These are phyloP conservation scores for Cremastinae sp. DNA, from an alignment of 2,888 invertebrate genomes.

Conservation along the genomic window DNA sequence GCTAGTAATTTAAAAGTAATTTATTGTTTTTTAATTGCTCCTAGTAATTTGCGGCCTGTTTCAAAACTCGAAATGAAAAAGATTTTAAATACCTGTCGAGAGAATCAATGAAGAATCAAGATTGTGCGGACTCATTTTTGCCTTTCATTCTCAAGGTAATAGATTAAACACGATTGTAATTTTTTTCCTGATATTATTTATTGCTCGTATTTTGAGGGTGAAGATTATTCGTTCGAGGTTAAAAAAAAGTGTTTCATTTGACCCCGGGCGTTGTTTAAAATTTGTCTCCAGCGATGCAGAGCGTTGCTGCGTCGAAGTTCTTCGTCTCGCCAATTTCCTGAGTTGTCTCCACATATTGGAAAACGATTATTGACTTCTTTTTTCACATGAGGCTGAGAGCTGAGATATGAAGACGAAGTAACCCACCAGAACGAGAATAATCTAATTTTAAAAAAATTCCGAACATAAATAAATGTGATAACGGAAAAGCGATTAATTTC, in stretches of 20 bases:
- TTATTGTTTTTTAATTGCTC: slow-evolving; percentile 12
- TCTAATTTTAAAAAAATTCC: slow-evolving; percentile 37
- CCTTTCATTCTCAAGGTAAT: neutral
- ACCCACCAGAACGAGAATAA: slow-evolving; percentile 55
- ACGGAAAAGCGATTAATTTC: slow-evolving; percentile 10
- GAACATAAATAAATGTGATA: neutral
- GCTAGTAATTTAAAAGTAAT: slow-evolving; percentile 18
- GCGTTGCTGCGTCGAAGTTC: neutral
- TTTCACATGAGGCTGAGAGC: slow-evolving; percentile 23
- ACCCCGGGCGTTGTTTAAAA: neutral
- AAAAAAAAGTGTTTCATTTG: too few relatives aligned
- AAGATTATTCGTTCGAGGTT: too few relatives aligned
- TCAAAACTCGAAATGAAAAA: slow-evolving; percentile 12
- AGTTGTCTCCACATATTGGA: neutral
- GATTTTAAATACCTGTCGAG: too few relatives aligned
- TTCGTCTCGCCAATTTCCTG: neutral
- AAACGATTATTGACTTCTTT: slow-evolving; percentile 1
- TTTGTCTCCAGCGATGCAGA: neutral
- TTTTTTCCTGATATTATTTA: slow-evolving; percentile 1
- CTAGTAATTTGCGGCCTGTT: too few relatives aligned
- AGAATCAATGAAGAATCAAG: too few relatives aligned
- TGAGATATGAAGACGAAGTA: slow-evolving; percentile 61
- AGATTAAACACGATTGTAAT: neutral
- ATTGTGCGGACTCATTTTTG: neutral
- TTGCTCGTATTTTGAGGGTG: neutral